Base-by-base conservation (phyloP, 2,113 vertebrate species). In the Riparia riparia region DNA sequence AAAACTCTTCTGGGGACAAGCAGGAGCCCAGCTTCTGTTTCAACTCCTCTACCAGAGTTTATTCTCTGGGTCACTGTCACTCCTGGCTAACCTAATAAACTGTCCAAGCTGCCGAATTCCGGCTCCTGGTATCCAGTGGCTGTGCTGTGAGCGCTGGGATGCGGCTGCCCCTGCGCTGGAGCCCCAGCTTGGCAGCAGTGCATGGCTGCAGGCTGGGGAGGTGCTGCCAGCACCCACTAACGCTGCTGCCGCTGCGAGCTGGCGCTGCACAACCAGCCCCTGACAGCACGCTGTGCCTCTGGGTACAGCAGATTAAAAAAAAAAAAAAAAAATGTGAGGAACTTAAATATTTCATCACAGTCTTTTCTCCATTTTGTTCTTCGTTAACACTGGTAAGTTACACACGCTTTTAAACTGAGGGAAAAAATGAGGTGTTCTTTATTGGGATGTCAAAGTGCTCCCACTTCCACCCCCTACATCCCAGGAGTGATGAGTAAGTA, bases 381-480 rank as follows among this genome's bases (percentile, higher is more conserved):
- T 92, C 68, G 34, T 90, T 96, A 88, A 83, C 64, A 49, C 89
- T 78, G 64, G 79, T 51, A 57, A 89, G 79, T 34, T 69, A 71
- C 20, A 37, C 34, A 65, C 24, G 3, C 19, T 88, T 90, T 47
- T 53, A 91, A 63, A 41, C 7, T 12, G 34, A 3, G 13, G 9
- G 3, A 9, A 14, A 17, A 31, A 14, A 14, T 6, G 4, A 32
- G 26, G 13, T 32, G 12, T 47, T 81, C 61, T 45, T 42, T 47
- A 22, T 39, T 47, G 44, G 22, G 53, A 34, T 84, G 65, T 47
- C 69, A 87, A 57, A 82, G 37, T 82, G 53, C 84, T 69, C 19
- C 44, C 74, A 9, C 14, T 73, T 57, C 29, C 19, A 83, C 18
- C 6, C 20, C 2, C 18, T 65, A 1, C 17, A 29, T 34, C 73